phyloP scores from a whole-genome alignment of 2,113 vertebrate species.

The Meles meles region DNA sequence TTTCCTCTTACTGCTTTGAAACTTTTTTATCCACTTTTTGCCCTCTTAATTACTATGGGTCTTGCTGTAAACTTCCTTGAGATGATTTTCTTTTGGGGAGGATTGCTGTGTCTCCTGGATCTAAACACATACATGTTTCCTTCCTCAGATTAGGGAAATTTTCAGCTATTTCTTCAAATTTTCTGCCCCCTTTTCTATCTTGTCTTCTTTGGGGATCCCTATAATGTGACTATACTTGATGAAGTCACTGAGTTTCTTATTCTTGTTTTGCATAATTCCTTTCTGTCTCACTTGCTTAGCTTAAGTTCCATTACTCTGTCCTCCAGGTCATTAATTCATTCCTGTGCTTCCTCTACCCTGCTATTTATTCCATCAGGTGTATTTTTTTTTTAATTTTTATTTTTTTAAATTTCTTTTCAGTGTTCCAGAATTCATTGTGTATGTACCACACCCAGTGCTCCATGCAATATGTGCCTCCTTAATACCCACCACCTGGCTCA shows the following conservation, averaged over 20 bases:
- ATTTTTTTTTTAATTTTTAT: not conserved
- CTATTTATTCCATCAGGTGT: not conserved
- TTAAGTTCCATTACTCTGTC: not conserved
- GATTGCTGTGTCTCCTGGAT: not conserved
- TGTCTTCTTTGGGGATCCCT: not conserved
- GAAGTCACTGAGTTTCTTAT: not conserved
- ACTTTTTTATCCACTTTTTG: not conserved
- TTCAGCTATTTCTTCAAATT: not conserved
- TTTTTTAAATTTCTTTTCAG: too few species aligned
- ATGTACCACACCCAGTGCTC: too few species aligned
- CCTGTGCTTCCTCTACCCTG: not conserved
- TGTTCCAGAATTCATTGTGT: too few species aligned
- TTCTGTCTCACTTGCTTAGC: not conserved
- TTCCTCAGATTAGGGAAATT: not conserved
- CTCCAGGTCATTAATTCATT: not conserved
- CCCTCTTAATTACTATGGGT: not conserved
- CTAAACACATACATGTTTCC: not conserved
- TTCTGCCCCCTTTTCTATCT: not conserved
- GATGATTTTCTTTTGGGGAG: not conserved
- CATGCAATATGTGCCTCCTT: too few species aligned
- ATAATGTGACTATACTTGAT: not conserved
- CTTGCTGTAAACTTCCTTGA: not conserved
- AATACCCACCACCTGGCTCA: too few species aligned
- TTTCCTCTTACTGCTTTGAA: not conserved
- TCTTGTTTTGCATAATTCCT: not conserved